Percentiles rank a stretch among this genome's conserved stretches.
phyloP scores from a whole-genome alignment of 2,888 invertebrate species.

The Drymonia ruficornis region DNA sequence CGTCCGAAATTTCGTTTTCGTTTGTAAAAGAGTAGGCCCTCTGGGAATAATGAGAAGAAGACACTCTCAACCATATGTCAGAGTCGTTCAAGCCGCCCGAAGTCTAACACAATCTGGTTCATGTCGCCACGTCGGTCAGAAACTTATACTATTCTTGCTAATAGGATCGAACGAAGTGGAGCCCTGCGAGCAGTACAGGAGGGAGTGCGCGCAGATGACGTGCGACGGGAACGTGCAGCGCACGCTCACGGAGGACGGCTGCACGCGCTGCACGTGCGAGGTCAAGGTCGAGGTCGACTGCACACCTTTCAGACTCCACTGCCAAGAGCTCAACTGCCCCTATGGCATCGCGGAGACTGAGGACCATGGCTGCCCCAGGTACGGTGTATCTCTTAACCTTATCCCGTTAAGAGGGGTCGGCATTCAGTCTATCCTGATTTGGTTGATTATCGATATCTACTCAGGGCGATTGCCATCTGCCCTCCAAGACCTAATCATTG shows the following conservation, averaged over 20 bases:
- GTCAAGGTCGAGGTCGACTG: constrained; percentile 79
- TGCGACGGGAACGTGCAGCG: constrained; percentile 90
- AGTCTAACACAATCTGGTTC: too few species aligned
- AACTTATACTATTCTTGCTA: neutral
- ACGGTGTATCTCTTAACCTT: neutral
- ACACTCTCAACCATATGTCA: too few species aligned
- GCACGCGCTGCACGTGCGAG: constrained; percentile 86
- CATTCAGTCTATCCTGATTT: too few species aligned
- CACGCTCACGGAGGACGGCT: constrained; percentile 77
- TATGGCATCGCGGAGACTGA: constrained; percentile 86
- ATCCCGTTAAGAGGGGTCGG: too few species aligned
- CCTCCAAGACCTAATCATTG: too few species aligned
- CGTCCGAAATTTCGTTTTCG: too few species aligned
- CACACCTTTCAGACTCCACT: constrained; percentile 83
- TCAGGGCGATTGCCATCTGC: too few species aligned
- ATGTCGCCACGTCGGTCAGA: too few species aligned
- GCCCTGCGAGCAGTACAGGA: constrained; percentile 50
- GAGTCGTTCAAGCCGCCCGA: too few species aligned
- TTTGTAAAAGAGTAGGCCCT: too few species aligned
- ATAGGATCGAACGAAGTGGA: constrained; percentile 42
- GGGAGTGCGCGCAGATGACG: constrained; percentile 86
- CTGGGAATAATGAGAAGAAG: too few species aligned
- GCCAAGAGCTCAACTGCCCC: constrained; percentile 86
- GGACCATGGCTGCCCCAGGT: constrained; percentile 64
- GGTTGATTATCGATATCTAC: too few species aligned